phyloP scores from a whole-genome alignment of 2,113 vertebrate species.

The Leucopsar rothschildi region DNA sequence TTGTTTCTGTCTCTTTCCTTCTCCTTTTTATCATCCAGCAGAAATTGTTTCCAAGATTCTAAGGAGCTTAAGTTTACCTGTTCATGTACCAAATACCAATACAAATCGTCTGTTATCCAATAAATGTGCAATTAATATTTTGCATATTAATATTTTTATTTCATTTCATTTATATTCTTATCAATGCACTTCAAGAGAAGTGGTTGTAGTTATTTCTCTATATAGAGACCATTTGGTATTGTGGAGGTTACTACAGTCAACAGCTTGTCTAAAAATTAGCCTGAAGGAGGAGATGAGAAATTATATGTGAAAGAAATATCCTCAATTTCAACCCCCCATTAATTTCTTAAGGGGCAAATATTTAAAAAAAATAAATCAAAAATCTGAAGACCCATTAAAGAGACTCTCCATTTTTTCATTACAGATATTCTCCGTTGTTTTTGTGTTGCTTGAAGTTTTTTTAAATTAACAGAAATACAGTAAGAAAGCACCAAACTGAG shows the following conservation, averaged over 20 bases:
- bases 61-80: background rate
- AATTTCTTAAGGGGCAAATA: background rate
- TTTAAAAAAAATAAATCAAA: background rate
- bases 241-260: background rate
- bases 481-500: background rate
- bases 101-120: background rate
- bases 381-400: background rate
- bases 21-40: background rate
- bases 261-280: background rate
- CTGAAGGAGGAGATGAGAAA: background rate
- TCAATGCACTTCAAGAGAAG: background rate
- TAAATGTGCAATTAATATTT: background rate
- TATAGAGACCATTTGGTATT: background rate
- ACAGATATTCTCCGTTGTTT: background rate
- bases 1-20: background rate
- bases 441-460: background rate
- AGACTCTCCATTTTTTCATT: background rate
- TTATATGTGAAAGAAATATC: background rate
- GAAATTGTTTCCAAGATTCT: background rate
- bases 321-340: background rate
- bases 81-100: background rate
- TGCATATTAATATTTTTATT: background rate
- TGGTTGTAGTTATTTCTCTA: background rate
- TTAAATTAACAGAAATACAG: background rate
- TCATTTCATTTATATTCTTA: background rate